These are phyloP conservation scores for Cephus runcator DNA, from an alignment of 2,888 invertebrate species.

Conservation along the genomic window DNA sequence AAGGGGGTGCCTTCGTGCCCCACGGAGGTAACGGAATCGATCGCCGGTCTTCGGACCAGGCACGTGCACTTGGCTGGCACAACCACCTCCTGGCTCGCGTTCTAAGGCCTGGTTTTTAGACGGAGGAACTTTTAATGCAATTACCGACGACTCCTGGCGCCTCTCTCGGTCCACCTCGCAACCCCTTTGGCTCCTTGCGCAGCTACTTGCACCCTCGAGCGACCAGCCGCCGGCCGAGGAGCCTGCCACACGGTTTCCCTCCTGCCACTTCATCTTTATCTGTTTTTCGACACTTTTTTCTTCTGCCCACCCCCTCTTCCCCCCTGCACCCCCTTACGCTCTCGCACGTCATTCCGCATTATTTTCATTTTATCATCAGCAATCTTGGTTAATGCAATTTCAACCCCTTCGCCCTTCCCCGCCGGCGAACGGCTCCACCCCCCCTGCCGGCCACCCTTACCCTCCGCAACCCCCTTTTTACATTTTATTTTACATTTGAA, in stretches of 20 bases:
- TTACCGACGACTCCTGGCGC: conserved; percentile 60
- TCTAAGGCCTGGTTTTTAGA: conserved; percentile 55
- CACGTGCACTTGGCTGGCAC: no score
- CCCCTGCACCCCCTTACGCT: conserved; percentile 24
- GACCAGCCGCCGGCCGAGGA: no score
- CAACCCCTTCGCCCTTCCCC: background rate
- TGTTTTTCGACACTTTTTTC: conserved; percentile 26
- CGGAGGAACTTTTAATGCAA: conserved; percentile 61
- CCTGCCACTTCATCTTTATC: conserved; percentile 52
- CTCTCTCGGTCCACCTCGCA: conserved; percentile 32
- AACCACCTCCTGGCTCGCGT: conserved; percentile 19
- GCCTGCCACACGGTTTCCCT: background rate
- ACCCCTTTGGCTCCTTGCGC: conserved; percentile 12
- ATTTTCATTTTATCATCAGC: conserved; percentile 65
- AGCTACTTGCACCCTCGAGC: background rate
- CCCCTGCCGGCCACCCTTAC: background rate
- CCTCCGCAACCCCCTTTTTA: conserved; percentile 22
- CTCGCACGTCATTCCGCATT: conserved; percentile 61
- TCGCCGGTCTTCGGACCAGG: no score
- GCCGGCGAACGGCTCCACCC: conserved; percentile 17
- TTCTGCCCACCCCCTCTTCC: conserved; percentile 10
- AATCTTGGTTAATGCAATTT: conserved; percentile 63
- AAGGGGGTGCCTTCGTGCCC: no score
- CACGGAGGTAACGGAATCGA: no score
- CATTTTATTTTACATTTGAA: conserved; percentile 59